These are phyloP conservation scores for Notolabrus celidotus DNA, from an alignment of 2,797 vertebrate species.

Conservation along the genomic window DNA sequence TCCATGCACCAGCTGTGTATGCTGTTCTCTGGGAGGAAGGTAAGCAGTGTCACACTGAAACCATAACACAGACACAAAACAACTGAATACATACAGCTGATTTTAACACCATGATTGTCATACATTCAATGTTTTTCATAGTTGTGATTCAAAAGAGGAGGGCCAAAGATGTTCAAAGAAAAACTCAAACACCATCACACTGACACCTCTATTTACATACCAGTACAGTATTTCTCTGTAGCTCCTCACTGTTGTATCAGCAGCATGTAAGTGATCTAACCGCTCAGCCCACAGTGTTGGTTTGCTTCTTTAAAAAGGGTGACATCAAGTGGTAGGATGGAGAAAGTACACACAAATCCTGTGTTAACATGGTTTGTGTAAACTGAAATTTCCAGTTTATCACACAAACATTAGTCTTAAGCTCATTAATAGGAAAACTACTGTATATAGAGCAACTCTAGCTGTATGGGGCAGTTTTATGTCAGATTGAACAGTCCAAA, in stretches of 20 bases:
- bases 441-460: neutral
- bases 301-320: constrained; percentile 49
- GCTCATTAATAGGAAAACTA: neutral
- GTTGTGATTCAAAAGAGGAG: no score
- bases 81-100: no score
- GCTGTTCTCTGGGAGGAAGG: constrained; percentile 95
- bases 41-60: constrained; percentile 65
- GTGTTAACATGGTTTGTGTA: neutral
- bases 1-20: constrained; percentile 96
- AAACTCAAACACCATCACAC: neutral
- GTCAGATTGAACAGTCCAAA: neutral
- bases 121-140: no score
- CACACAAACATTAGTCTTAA: neutral
- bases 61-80: neutral
- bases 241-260: constrained; percentile 14
- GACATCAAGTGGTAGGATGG: constrained; percentile 73
- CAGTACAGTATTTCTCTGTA: no score
- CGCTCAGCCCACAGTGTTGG: neutral
- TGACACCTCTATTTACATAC: neutral
- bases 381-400: neutral
- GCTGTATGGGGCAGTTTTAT: neutral
- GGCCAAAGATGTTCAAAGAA: constrained; percentile 5
- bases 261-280: neutral
- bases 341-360: constrained; percentile 41
- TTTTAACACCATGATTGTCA: no score